Percentiles rank a stretch among this genome's conserved stretches.
Conservation (phyloP, 2,888 invertebrate species). For the Heteromurus nitidus region DNA sequence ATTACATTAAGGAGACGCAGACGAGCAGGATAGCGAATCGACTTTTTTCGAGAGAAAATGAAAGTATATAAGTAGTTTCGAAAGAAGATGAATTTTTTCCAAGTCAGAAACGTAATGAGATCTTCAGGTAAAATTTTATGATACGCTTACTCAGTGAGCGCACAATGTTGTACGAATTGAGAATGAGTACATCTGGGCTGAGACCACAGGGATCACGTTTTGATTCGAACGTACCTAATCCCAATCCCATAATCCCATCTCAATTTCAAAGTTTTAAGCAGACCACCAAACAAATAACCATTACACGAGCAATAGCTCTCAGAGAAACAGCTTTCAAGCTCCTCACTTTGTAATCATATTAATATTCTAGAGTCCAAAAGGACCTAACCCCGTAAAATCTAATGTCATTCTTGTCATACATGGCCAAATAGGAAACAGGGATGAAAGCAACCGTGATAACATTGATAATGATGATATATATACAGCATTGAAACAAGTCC, state of each 20-base stretch:
- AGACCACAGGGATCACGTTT: neutral
- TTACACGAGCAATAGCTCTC: too few relatives aligned
- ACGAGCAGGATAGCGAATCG: neutral
- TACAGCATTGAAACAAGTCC: too few relatives aligned
- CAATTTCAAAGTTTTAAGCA: neutral
- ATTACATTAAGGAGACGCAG: neutral
- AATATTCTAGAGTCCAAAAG: neutral
- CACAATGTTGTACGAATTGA: too few relatives aligned
- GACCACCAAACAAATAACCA: slow-evolving; percentile 9
- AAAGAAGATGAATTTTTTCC: neutral
- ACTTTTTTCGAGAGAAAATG: slow-evolving; percentile 2
- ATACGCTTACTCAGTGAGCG: too few relatives aligned
- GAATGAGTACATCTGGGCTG: neutral
- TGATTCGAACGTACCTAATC: too few relatives aligned
- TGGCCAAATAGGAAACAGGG: too few relatives aligned
- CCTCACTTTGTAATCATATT: neutral
- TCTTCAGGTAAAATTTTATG: neutral
- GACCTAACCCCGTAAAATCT: too few relatives aligned
- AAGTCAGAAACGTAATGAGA: neutral
- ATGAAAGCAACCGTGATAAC: too few relatives aligned
- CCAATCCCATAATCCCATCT: slow-evolving; percentile 12
- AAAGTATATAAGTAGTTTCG: neutral
- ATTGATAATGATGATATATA: too few relatives aligned
- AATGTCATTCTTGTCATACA: too few relatives aligned
- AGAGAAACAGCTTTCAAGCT: neutral